Evolutionary conservation across 1,140 invertebrate genomes (phyloP), one percentile per base, ranked within the genome.

Genomic region (Drosophila sturtevanti): DNA sequence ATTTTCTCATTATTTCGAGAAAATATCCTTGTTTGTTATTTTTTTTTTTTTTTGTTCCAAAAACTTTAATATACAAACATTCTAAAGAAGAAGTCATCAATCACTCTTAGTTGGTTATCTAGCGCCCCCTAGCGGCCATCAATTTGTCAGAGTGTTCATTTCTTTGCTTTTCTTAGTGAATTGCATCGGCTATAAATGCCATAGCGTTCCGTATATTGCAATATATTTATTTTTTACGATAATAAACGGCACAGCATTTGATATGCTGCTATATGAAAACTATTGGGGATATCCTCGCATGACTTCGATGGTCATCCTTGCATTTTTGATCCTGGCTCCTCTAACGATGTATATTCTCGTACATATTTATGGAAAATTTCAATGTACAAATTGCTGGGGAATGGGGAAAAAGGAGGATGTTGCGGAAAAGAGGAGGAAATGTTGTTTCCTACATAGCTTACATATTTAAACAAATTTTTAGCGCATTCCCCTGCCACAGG

Each of bases 321-420:
- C 41, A 16, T 44, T 44, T 44, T 44, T 44, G 16, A 16, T 4
- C 41, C 14, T 16, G 41, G 16, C 16, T 41, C 38, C 3, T 6
- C 16, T 44, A 48, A 11, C 16, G 18, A 48, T 10, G 7, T 48
- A 11, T 31, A 31, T 31, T n/a, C n/a, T n/a, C n/a, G 7, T 31
- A 31, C 27, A 31, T 48, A 48, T 48, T 48, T 48, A 48, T 48
- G 41, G 10, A 21, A 48, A 48, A 48, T 48, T 48, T 48, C 3
- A 38, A 11, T 31, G 27, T 31, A 31, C 1, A 48, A 48, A n/a
- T n/a, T n/a, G n/a, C n/a, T n/a, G n/a, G n/a, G n/a, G n/a, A 4
- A 48, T 31, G 27, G 27, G 6, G 10, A 44, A 44, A 16, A 44
- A 44, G 4, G 5, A 14, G 4, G 27, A 31, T n/a, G n/a, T n/a